phyloP scores from a whole-genome alignment of 2,113 vertebrate genomes.

The Syngnathus scovelli region DNA sequence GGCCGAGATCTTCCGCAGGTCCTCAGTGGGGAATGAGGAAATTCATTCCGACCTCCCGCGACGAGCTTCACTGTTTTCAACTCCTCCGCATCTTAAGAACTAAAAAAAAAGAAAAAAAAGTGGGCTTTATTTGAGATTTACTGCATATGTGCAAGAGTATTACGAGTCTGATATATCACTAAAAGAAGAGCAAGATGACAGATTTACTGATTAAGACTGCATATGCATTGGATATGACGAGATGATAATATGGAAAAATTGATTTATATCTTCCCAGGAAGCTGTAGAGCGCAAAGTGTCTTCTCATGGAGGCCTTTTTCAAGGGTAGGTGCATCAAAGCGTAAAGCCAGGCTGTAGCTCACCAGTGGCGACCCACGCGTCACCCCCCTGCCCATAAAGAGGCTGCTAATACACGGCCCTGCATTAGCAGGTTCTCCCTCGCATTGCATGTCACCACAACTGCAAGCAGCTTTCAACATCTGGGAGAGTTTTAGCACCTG shows the following conservation, averaged over 20 bases:
- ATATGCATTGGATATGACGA: slow-evolving; percentile 70
- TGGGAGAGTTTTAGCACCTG: slow-evolving; percentile 54
- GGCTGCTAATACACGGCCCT: slow-evolving; percentile 59
- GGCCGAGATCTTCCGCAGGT: slow-evolving; percentile 63
- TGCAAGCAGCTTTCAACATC: slow-evolving; percentile 57
- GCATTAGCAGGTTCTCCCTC: slow-evolving; percentile 53
- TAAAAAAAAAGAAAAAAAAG: slow-evolving; percentile 37
- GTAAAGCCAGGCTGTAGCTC: slow-evolving; percentile 54
- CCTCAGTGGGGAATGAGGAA: slow-evolving; percentile 57
- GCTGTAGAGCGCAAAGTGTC: slow-evolving; percentile 50
- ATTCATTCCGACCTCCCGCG: slow-evolving; percentile 55
- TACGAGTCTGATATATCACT: slow-evolving; percentile 63
- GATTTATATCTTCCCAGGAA: slow-evolving; percentile 69
- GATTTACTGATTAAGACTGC: slow-evolving; percentile 67
- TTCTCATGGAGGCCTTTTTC: slow-evolving; percentile 51
- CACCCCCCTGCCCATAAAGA: slow-evolving; percentile 65
- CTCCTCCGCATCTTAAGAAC: slow-evolving; percentile 17
- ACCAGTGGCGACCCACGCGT: slow-evolving; percentile 36
- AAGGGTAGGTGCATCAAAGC: slow-evolving; percentile 72
- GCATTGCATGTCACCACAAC: slow-evolving; percentile 57
- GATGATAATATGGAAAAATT: slow-evolving; percentile 68
- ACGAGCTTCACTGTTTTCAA: slow-evolving; percentile 33
- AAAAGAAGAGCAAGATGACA: slow-evolving; percentile 57
- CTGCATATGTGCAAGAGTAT: slow-evolving; percentile 53
- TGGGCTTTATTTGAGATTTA: slow-evolving; percentile 57